Evolutionary conservation across 2,888 invertebrate species (phyloP).

Genomic region (Rapana venosa): DNA sequence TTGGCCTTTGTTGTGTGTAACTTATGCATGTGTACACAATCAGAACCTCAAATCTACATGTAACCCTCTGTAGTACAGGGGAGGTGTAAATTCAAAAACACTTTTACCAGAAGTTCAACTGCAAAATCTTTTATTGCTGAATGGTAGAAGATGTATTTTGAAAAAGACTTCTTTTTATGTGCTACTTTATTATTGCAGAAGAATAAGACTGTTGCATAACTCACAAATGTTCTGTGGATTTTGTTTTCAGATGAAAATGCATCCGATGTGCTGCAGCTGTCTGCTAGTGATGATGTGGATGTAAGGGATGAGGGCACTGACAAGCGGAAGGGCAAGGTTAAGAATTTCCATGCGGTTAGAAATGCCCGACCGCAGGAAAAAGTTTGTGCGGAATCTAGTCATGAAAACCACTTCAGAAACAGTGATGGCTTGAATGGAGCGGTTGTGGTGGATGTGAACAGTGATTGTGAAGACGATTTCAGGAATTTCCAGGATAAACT

Average conservation of each 20-base stretch:
- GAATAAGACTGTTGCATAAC: not conserved
- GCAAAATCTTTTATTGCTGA: too few relatives aligned
- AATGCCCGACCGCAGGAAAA: not conserved
- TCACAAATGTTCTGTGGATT: not conserved
- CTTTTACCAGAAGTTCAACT: too few relatives aligned
- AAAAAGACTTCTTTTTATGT: too few relatives aligned
- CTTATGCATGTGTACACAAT: too few relatives aligned
- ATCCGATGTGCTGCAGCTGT: conserved; percentile 23
- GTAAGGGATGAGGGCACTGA: not conserved
- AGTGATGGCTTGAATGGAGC: not conserved
- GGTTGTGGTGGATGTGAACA: not conserved
- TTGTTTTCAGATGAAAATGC: not conserved
- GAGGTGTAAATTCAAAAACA: too few relatives aligned
- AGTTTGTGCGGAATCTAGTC: not conserved
- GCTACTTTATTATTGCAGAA: too few relatives aligned
- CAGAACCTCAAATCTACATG: too few relatives aligned
- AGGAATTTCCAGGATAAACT: not conserved
- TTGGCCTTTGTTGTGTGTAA: too few relatives aligned
- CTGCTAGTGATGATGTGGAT: conserved; percentile 31
- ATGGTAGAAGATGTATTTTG: too few relatives aligned
- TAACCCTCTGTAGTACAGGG: too few relatives aligned
- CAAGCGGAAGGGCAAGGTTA: not conserved
- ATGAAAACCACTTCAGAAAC: not conserved
- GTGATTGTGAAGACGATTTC: not conserved
- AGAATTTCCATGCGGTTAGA: not conserved